Percentiles rank a stretch among this genome's conserved stretches.
phyloP scores from a whole-genome alignment of 2,797 vertebrate genomes.

The Tragopan temminckii region DNA sequence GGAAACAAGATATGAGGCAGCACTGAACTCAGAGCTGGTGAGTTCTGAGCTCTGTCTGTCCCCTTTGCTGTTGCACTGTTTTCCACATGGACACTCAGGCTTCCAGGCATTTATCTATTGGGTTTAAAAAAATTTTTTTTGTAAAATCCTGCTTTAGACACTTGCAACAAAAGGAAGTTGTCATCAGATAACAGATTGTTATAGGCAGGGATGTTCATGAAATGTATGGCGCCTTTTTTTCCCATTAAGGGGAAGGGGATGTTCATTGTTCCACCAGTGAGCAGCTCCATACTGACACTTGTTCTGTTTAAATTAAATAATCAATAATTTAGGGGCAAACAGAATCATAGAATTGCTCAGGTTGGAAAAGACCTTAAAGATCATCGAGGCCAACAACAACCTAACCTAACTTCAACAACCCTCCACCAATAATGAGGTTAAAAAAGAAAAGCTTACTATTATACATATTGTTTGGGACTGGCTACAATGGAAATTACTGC shows the following conservation, averaged over 20 bases:
- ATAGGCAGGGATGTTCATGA: neutral
- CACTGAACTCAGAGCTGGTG: accelerated
- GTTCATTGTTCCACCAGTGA: neutral
- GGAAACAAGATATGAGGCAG: neutral
- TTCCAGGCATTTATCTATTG: neutral
- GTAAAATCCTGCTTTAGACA: neutral
- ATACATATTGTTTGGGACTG: neutral
- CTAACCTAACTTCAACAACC: too few relatives aligned
- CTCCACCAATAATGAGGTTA: neutral
- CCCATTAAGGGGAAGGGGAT: too few relatives aligned
- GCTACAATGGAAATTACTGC: neutral
- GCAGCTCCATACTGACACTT: neutral
- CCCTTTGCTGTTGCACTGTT: neutral
- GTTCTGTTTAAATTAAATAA: neutral
- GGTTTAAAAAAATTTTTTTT: neutral
- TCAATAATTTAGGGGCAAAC: neutral
- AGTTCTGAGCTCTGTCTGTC: neutral
- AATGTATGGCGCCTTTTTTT: neutral
- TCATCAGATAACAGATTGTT: neutral
- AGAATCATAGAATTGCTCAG: too few relatives aligned
- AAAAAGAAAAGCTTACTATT: neutral
- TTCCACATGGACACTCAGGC: accelerated
- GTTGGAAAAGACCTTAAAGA: too few relatives aligned
- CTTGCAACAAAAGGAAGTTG: neutral
- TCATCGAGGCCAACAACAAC: too few relatives aligned